phyloP scores from a whole-genome alignment of 2,888 invertebrate species.

The Pristionchus mayeri region DNA sequence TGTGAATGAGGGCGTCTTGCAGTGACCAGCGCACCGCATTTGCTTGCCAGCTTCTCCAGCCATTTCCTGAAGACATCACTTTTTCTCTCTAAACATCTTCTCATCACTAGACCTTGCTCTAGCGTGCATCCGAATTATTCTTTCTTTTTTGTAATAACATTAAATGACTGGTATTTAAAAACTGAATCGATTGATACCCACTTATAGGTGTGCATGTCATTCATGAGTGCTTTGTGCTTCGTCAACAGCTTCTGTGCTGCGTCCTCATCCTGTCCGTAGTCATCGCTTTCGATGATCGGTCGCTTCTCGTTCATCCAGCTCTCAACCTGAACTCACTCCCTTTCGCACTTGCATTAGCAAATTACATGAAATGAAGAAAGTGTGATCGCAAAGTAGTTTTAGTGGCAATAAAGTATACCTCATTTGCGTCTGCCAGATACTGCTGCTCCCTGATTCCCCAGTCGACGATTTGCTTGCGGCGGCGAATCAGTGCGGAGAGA shows the following conservation, averaged over 20 bases:
- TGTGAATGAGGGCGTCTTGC: constrained; percentile 62
- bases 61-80: constrained; percentile 57
- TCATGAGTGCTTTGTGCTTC: constrained; percentile 87
- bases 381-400: background rate
- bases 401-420: constrained; percentile 57
- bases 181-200: too few species aligned
- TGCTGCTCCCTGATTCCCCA: constrained; percentile 91
- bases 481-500: constrained; percentile 69
- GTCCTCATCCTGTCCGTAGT: constrained; percentile 91
- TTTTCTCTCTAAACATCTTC: too few species aligned
- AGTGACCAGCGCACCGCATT: constrained; percentile 59
- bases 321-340: constrained; percentile 81
- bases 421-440: constrained; percentile 75
- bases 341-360: background rate
- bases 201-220: constrained; percentile 71
- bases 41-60: constrained; percentile 63
- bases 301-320: constrained; percentile 92
- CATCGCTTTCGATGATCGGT: constrained; percentile 85
- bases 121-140: too few species aligned
- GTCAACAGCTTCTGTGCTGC: constrained; percentile 92
- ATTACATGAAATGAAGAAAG: background rate
- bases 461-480: constrained; percentile 79
- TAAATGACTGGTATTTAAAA: too few species aligned
- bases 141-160: too few species aligned
- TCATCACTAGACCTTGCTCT: too few species aligned